Base-by-base conservation (phyloP, 2,797 vertebrate genomes). In the Holocentrus rufus region DNA sequence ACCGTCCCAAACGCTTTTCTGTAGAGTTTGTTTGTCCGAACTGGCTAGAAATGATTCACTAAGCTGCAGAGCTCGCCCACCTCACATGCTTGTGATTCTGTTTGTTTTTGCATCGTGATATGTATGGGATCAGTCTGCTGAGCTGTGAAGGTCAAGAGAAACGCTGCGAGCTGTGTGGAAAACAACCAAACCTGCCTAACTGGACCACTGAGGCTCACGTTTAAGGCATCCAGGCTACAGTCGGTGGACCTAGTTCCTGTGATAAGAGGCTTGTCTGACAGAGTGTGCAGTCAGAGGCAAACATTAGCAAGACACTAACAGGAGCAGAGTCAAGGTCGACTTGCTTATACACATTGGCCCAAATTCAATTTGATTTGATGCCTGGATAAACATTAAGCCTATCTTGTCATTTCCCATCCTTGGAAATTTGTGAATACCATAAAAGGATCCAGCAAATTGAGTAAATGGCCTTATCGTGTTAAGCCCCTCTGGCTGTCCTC, bases 51-150 rank as follows among this genome's bases (percentile, higher is more conserved):
- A 30, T 49, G 56, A 65, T 58, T 31, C 5, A 49, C 1, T 47
- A 1, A n/a, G 66, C 56, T n/a, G 23, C 36, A 25, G 42, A 44
- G 13, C 7, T 17, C 22, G n/a, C 27, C 36, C 50, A 10, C 31
- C 25, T 74, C 73, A 57, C 64, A 53, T 46, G 62, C 18, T 52
- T 9, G 1, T 20, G 25, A 15, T 23, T 59, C 63, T 69, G 34
- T 63, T 55, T 58, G 22, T 66, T 72, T 20, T 5, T 27, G 11
- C 11, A 8, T 66, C 8, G 15, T 46, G 31, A 46, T 49, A 50
- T 25, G 1, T 22, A 63, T 59, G 20, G 34, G 34, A 20, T 15
- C 11, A 22, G 57, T 20, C 34, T 42, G 31, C 55, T 57, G 30
- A n/a, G 55, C 55, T 57, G 7, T 36, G 30, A 39, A 39, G 55